Evolutionary conservation across 2,113 vertebrate genomes (phyloP), one percentile per base, ranked within the genome.

Genomic region (Ochotona curzoniae): DNA sequence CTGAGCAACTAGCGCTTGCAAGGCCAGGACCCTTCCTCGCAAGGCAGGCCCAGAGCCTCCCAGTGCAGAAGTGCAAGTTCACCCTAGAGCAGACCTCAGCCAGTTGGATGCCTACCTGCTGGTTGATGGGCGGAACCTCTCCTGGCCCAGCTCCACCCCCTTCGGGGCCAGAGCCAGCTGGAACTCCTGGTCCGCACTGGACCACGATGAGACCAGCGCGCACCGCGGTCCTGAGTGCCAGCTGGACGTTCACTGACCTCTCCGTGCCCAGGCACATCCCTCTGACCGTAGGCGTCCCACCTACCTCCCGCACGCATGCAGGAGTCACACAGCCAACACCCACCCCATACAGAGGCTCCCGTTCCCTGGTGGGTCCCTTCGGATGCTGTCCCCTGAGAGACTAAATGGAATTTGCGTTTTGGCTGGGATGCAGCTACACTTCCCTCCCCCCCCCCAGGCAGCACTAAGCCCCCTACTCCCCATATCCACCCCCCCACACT

Each of bases 271-370:
- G 0, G 25, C 10, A 15, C 17, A 25, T 9, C 2, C 1, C 25
- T 25, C 21, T 17, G 12, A 23, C 0, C 7, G 35, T 4, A 21
- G 21, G 2, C 28, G 13, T 3, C 21, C 2, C 12, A 1, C 66
- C 13, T 5, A 57, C 66, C 32, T 26, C 20, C 21, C 9, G 1
- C 26, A 8, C 9, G 49, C n/a, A 26, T 4, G 0, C 35, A 23
- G 1, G 0, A 18, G 13, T n/a, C 13, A 1, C 0, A 2, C 0
- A 3, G 15, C 20, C 63, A 15, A 11, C 17, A 5, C 28, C 38
- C 2, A 3, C 14, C n/a, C 18, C 38, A 7, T 0, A 21, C 63
- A 44, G 17, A 57, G 14, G 54, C 54, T 44, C 17, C 17, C 5
- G 54, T 18, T 57, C 54, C 54, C 54, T 57, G 54, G 54, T 18